Conservation (phyloP, 2,797 vertebrate species). For the Rhinoraja longicauda region DNA sequence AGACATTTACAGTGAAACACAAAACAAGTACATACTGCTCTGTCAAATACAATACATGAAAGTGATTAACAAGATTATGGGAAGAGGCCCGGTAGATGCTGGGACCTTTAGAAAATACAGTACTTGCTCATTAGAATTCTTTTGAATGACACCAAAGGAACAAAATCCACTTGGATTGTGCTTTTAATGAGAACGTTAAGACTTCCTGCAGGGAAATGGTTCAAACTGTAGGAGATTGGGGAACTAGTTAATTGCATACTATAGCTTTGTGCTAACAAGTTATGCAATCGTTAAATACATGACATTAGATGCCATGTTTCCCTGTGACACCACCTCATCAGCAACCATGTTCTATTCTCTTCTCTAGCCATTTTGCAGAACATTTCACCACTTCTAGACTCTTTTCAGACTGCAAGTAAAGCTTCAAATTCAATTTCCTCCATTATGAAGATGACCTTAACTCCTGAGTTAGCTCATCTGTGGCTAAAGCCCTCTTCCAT, state of each 20-base stretch:
- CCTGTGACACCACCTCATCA: not conserved
- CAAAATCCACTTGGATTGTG: not conserved
- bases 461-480: not conserved
- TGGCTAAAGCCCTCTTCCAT: not conserved
- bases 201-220: not conserved
- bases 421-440: not conserved
- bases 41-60: not conserved
- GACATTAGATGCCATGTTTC: not conserved
- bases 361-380: not conserved
- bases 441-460: not conserved
- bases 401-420: not conserved
- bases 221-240: not conserved
- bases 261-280: not conserved
- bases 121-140: not conserved
- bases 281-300: not conserved
- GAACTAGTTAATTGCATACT: not conserved
- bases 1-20: not conserved
- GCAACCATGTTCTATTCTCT: not conserved
- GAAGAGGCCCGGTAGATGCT: not conserved
- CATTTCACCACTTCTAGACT: not conserved
- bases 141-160: not conserved
- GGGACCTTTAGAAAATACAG: not conserved
- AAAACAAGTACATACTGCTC: not conserved
- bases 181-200: not conserved
- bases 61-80: not conserved